Conservation (phyloP, 2,113 vertebrate species). For the Poeciliopsis retropinna region DNA sequence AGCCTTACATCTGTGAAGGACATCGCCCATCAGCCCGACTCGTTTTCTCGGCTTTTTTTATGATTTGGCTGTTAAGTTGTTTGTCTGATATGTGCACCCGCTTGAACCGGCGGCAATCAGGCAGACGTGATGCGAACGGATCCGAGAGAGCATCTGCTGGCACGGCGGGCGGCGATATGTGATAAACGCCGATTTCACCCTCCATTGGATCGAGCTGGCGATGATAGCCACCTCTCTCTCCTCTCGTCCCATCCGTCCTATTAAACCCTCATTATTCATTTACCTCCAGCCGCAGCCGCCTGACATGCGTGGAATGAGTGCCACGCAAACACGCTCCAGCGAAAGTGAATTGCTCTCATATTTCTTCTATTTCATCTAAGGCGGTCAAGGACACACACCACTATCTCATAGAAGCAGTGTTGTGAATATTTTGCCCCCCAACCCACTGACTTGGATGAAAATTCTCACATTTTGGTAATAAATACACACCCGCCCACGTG, state of each 20-base stretch:
- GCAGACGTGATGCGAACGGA: slow-evolving; percentile 54
- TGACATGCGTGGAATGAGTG: slow-evolving; percentile 47
- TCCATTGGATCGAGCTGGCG: slow-evolving; percentile 64
- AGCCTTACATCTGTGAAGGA: slow-evolving; percentile 55
- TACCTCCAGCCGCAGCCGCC: slow-evolving; percentile 59
- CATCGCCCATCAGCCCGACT: slow-evolving; percentile 24
- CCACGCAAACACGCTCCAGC: slow-evolving; percentile 5
- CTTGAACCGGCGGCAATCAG: slow-evolving; percentile 60
- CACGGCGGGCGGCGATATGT: slow-evolving; percentile 59
- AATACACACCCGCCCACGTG: slow-evolving; percentile 21
- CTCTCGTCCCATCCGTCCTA: slow-evolving; percentile 59
- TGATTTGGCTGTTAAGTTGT: slow-evolving; percentile 45
- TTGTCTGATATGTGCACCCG: slow-evolving; percentile 65
- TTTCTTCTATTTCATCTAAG: slow-evolving; percentile 36
- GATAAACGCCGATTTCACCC: slow-evolving; percentile 77
- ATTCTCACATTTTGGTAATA: slow-evolving; percentile 24
- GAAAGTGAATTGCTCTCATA: slow-evolving; percentile 26
- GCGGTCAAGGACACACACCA: slow-evolving; percentile 47
- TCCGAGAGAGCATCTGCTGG: slow-evolving; percentile 65
- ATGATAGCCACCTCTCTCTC: slow-evolving; percentile 60
- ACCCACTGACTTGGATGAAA: slow-evolving; percentile 10
- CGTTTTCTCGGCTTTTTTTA: slow-evolving; percentile 7
- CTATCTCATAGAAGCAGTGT: slow-evolving; percentile 38
- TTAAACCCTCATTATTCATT: slow-evolving; percentile 75
- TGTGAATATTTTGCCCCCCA: slow-evolving; percentile 24